A percentile compares a stretch with the other conserved stretches of the same genome.
Evolutionary conservation across 2,113 vertebrate species (phyloP).

Genomic region (Antennarius striatus): DNA sequence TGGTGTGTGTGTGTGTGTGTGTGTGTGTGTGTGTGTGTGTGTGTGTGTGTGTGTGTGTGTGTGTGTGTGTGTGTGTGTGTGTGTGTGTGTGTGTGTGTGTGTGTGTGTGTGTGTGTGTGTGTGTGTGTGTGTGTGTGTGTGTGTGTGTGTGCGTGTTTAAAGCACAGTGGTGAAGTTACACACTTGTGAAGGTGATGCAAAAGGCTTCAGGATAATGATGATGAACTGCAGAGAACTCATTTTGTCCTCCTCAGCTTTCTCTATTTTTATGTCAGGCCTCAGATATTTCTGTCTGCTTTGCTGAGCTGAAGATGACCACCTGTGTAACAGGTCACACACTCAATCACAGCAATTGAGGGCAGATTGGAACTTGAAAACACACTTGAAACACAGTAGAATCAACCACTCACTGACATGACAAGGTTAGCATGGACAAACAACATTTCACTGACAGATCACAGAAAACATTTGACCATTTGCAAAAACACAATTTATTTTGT

Average conservation of each 20-base stretch:
- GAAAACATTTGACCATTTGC: too few relatives aligned
- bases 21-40: too few relatives aligned
- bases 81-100: too few relatives aligned
- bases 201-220: constrained; percentile 2
- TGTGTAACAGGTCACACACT: constrained; percentile 33
- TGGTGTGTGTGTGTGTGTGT: too few relatives aligned
- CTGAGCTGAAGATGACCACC: constrained; percentile 27
- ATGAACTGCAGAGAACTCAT: constrained; percentile 8
- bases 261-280: neutral
- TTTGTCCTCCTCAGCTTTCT: constrained; percentile 13
- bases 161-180: neutral
- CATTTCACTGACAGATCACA: too few relatives aligned
- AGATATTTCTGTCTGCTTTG: neutral
- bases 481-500: too few relatives aligned
- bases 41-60: too few relatives aligned
- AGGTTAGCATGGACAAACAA: constrained; percentile 48
- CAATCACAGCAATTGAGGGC: constrained; percentile 44
- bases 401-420: constrained; percentile 34
- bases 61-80: too few relatives aligned
- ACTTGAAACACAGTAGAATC: constrained; percentile 24
- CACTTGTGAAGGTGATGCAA: neutral
- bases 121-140: too few relatives aligned
- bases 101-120: too few relatives aligned
- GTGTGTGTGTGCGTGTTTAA: neutral
- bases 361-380: constrained; percentile 26